Conservation (phyloP, 2,888 invertebrate genomes). For the Reticulitermes lucifugus region DNA sequence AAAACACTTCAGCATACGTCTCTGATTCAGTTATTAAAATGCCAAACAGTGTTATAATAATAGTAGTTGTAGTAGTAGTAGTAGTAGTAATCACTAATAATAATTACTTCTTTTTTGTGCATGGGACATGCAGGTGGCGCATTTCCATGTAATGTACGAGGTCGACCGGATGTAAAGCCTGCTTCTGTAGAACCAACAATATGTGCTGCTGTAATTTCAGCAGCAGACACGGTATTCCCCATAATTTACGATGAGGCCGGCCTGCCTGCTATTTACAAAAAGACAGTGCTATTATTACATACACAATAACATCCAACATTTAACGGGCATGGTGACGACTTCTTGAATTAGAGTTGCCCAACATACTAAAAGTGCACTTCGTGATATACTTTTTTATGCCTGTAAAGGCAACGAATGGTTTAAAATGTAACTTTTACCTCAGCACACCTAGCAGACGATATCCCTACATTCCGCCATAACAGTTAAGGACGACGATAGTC, state of each 20-base stretch:
- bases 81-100: background rate
- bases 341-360: background rate
- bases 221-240: slow-evolving; percentile 72
- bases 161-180: slow-evolving; percentile 49
- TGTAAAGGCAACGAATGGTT: background rate
- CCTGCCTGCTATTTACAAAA: background rate
- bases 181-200: slow-evolving; percentile 61
- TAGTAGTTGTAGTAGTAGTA: no score
- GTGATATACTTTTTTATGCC: background rate
- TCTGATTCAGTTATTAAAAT: no score
- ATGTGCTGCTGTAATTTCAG: slow-evolving; percentile 68
- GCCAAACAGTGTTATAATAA: no score
- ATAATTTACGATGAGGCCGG: slow-evolving; percentile 60
- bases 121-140: slow-evolving; percentile 85
- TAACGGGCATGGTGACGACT: background rate
- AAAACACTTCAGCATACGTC: no score
- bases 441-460: background rate
- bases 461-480: background rate
- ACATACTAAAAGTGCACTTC: background rate
- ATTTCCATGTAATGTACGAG: slow-evolving; percentile 43
- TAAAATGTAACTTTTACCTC: background rate
- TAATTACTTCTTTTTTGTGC: slow-evolving; percentile 72
- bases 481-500: no score
- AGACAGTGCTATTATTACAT: background rate
- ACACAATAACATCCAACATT: background rate